Percentiles rank a stretch among this genome's conserved stretches.
phyloP scores from a whole-genome alignment of 2,113 vertebrate species.

The Plecotus auritus region DNA sequence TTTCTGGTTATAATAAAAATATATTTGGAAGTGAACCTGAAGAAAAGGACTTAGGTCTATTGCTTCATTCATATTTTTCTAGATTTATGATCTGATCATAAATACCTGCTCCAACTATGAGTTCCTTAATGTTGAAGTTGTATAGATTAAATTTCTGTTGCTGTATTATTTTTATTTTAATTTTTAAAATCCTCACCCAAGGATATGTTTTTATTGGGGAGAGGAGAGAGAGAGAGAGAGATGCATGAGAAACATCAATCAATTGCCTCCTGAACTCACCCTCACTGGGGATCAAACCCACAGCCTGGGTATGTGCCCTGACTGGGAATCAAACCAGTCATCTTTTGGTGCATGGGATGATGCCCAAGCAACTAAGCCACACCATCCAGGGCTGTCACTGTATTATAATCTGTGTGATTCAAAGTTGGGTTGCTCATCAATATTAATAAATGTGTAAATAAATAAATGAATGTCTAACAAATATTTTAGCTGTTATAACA shows the following conservation, averaged over 20 bases:
- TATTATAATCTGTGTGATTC: not conserved
- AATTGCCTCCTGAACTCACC: not conserved
- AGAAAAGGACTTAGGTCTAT: not conserved
- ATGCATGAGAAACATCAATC: not conserved
- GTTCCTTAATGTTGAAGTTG: not conserved
- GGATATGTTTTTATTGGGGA: not conserved
- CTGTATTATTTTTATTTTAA: not conserved
- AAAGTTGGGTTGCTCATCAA: not conserved
- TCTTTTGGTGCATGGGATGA: not conserved
- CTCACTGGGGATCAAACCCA: not conserved
- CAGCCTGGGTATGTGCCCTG: not conserved
- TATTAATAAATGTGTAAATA: constrained; percentile 32
- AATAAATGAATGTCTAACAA: not conserved
- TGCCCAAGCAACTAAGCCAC: not conserved
- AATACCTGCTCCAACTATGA: not conserved
- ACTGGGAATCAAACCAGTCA: not conserved
- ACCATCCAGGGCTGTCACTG: not conserved
- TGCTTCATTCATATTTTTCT: constrained; percentile 3
- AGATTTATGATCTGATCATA: not conserved
- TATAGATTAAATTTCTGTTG: not conserved
- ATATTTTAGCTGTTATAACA: not conserved
- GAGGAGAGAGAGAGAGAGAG: not conserved
- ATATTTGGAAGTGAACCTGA: not conserved
- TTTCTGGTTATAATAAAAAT: not conserved
- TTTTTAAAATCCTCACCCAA: not conserved